A percentile compares a stretch with the other conserved stretches of the same genome.
phyloP scores from a whole-genome alignment of 2,888 invertebrate species.

The Aricia artaxerxes region DNA sequence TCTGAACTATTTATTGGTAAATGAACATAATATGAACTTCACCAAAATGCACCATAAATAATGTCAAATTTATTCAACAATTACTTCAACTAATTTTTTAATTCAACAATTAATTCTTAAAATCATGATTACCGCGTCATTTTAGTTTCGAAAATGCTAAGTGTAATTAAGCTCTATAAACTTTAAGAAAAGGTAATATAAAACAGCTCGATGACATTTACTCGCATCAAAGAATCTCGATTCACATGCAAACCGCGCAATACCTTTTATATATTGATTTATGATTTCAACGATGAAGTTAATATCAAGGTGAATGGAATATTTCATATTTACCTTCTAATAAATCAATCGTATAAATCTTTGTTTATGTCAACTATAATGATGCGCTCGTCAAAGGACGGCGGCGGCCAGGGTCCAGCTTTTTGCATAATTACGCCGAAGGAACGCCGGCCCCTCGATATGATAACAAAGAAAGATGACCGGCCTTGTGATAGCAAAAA shows the following conservation, averaged over 20 bases:
- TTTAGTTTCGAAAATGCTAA: conserved; percentile 10
- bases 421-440: conserved; percentile 77
- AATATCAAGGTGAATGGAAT: conserved; percentile 46
- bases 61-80: conserved; percentile 1
- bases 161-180: conserved; percentile 30
- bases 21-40: not conserved
- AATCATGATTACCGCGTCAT: not conserved
- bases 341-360: conserved; percentile 75
- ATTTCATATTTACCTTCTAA: conserved; percentile 66
- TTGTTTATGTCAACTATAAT: conserved; percentile 76
- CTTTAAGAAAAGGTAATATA: conserved; percentile 32
- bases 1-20: not conserved
- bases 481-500: conserved; percentile 66
- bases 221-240: conserved; percentile 36
- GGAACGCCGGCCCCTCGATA: conserved; percentile 75
- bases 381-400: conserved; percentile 73
- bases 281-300: conserved; percentile 40
- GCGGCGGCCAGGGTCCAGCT: conserved; percentile 73
- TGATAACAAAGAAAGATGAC: conserved; percentile 78
- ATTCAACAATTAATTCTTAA: too few species aligned
- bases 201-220: conserved; percentile 36
- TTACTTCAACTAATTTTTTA: too few species aligned
- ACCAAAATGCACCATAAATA: not conserved
- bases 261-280: conserved; percentile 40
- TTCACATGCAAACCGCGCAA: conserved; percentile 37